Base-by-base conservation (phyloP, 2,797 vertebrate genomes). In the Hirundo rustica region DNA sequence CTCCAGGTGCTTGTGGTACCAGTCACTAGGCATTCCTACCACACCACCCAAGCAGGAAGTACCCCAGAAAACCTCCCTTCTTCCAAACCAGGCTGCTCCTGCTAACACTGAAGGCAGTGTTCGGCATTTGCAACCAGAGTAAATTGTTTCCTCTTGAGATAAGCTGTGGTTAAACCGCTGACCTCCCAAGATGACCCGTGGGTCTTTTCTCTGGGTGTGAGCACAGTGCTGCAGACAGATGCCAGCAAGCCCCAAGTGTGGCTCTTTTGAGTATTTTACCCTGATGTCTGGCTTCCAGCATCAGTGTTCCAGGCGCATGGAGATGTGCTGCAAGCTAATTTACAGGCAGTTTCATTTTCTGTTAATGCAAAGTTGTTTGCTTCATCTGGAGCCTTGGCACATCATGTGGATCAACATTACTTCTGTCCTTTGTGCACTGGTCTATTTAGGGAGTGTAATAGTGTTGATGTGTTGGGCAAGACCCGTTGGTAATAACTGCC, bases 371-470 rank as follows among this genome's bases (percentile, higher is more conserved):
- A 95, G 25, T 74, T 72, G 81, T 89, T 94, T 87, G 84, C 84
- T 93, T 95, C 86, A 91, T 95, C 85, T 91, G 73, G 47, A 89
- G 62, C 73, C 85, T 85, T 94, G 66, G 76, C 88, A 92, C 72
- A 91, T 51, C 88, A 68, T 29, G 64, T 85, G 75, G 74, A 83
- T 77, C 65, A 83, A 85, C 88, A 62, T 74, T 94, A 85, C 44
- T 94, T 90, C 70, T 95, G 95, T 95, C 80, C 93, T 94, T 88
- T 73, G 44, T 93, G 93, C 76, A 86, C 40, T 93, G 67, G 74
- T 93, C 90, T 96, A 92, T 96, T 97, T 93, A 92, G 65, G 72
- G 92, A 91, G 47, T 95, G 91, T 79, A 96, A 96, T 23, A 95
- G 53, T 68, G 88, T 71, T 10, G 2, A 92, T 51, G 21, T 68